Evolutionary conservation across 2,888 invertebrate species (phyloP).

Genomic region (Petrolisthes cinctipes): DNA sequence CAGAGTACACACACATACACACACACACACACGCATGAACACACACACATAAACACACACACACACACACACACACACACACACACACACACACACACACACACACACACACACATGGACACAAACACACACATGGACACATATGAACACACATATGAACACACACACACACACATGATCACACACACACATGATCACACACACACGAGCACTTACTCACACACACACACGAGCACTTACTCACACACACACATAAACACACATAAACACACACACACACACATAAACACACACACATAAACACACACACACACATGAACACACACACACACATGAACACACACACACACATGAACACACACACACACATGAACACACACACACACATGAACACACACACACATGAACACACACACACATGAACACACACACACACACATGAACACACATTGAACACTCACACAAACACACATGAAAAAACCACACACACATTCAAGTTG

Average conservation of each 20-base stretch:
- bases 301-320: neutral
- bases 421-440: neutral
- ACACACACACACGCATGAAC: too few relatives aligned
- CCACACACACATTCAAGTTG: neutral
- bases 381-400: neutral
- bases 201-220: neutral
- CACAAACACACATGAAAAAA: neutral
- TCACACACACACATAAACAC: neutral
- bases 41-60: too few relatives aligned
- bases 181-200: neutral
- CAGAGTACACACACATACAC: too few relatives aligned
- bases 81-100: constrained; percentile 1
- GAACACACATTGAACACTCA: neutral
- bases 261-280: neutral
- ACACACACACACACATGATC: neutral
- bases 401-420: neutral
- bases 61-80: neutral
- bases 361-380: neutral
- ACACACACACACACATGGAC: neutral
- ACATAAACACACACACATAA: neutral
- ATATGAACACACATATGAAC: neutral
- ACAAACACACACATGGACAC: neutral
- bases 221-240: neutral
- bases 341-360: neutral
- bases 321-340: neutral